phyloP scores from a whole-genome alignment of 2,888 invertebrate species.

The Augochlorella aurata region DNA sequence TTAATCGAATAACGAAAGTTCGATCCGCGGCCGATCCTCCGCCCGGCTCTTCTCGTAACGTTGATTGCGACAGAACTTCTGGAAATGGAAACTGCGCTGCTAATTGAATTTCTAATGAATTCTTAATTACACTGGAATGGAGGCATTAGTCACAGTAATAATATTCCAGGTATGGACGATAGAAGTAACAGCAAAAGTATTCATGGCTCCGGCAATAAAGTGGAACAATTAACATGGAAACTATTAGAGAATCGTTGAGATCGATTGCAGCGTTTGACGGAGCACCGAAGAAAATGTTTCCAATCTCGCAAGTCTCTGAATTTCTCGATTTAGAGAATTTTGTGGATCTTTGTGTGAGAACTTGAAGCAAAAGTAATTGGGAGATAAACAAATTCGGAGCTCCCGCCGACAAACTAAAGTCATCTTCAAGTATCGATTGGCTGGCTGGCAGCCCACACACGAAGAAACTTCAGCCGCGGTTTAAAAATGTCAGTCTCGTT shows the following conservation, averaged over 20 bases:
- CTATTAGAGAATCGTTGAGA: not conserved
- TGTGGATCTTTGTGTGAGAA: not conserved
- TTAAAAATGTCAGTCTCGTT: conserved; percentile 2
- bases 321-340: not conserved
- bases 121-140: not conserved
- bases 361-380: not conserved
- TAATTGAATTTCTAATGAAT: conserved; percentile 15
- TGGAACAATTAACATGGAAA: not conserved
- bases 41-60: not conserved
- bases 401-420: not conserved
- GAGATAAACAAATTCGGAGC: not conserved
- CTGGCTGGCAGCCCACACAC: not conserved
- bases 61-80: conserved; percentile 6
- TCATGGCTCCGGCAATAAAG: not conserved
- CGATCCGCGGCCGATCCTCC: not conserved
- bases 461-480: conserved; percentile 11
- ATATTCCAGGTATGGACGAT: not conserved
- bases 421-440: conserved; percentile 8
- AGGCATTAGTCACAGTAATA: not conserved
- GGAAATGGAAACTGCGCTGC: not conserved
- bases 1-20: not conserved
- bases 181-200: not conserved
- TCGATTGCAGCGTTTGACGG: no score
- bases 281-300: no score
- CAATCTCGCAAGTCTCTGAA: no score